Percentiles rank a stretch among this genome's conserved stretches.
Conservation (phyloP, 2,888 invertebrate species). For the Drosophila vallismaia region DNA sequence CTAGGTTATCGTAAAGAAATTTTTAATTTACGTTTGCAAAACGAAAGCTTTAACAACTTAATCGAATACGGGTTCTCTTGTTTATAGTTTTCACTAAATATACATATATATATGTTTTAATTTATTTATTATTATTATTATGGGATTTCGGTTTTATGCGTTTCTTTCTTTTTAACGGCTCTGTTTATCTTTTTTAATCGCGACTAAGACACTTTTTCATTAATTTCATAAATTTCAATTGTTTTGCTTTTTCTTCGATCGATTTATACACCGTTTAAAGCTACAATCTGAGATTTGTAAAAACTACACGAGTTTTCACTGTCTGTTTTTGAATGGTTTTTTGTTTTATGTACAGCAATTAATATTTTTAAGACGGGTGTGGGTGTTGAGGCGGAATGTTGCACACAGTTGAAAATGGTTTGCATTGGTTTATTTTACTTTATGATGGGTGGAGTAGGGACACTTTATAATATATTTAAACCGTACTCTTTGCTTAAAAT, state of each 20-base stretch:
- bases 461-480: slow-evolving; percentile 33
- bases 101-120: slow-evolving; percentile 43
- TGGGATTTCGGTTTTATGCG: slow-evolving; percentile 57
- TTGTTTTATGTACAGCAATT: slow-evolving; percentile 64
- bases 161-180: slow-evolving; percentile 41
- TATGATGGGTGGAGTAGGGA: slow-evolving; percentile 32
- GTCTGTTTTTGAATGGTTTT: slow-evolving; percentile 15
- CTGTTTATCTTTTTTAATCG: slow-evolving; percentile 52
- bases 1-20: slow-evolving; percentile 58
- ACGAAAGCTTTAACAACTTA: slow-evolving; percentile 78
- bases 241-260: slow-evolving; percentile 40
- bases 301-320: slow-evolving; percentile 43
- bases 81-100: slow-evolving; percentile 46
- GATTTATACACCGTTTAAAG: slow-evolving; percentile 73
- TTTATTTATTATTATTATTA: slow-evolving; percentile 52
- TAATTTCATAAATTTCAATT: slow-evolving; percentile 55
- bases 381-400: slow-evolving; percentile 63
- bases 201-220: slow-evolving; percentile 81
- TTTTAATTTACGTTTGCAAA: slow-evolving; percentile 68
- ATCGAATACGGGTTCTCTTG: slow-evolving; percentile 51
- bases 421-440: slow-evolving; percentile 31
- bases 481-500: slow-evolving; percentile 51
- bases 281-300: slow-evolving; percentile 71
- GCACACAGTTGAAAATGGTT: slow-evolving; percentile 59
- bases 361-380: slow-evolving; percentile 5